Percentiles rank a stretch among this genome's conserved stretches.
These are phyloP conservation scores for Alosa sapidissima DNA, from an alignment of 2,797 vertebrate species.

Conservation along the genomic window DNA sequence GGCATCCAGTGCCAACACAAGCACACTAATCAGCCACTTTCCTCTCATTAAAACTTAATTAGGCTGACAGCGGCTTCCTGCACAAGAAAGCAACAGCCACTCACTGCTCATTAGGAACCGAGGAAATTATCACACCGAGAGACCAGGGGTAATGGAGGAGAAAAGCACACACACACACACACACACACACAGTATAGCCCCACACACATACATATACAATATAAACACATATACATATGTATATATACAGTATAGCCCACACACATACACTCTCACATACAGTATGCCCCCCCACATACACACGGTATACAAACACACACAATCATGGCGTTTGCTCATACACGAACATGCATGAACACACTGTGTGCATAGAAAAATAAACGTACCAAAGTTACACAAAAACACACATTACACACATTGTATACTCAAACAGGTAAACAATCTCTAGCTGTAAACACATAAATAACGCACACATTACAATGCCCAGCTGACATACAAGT, in stretches of 20 bases:
- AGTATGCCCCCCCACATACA: slow-evolving; percentile 35
- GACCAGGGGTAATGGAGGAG: slow-evolving; percentile 61
- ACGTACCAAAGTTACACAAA: too few relatives aligned
- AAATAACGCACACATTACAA: too few relatives aligned
- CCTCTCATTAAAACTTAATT: slow-evolving; percentile 90
- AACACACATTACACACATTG: too few relatives aligned
- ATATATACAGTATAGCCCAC: slow-evolving; percentile 43
- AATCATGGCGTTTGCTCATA: slow-evolving; percentile 52
- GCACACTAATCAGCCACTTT: slow-evolving; percentile 88
- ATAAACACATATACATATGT: slow-evolving; percentile 20
- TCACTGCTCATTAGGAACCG: slow-evolving; percentile 82
- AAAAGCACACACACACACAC: slow-evolving; percentile 36
- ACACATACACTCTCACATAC: slow-evolving; percentile 46
- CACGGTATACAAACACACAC: slow-evolving; percentile 42
- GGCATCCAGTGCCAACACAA: slow-evolving; percentile 82
- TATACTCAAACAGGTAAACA: too few relatives aligned
- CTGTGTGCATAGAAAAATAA: background rate
- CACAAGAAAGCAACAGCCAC: slow-evolving; percentile 80
- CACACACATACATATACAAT: slow-evolving; percentile 45
- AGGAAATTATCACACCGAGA: slow-evolving; percentile 74
- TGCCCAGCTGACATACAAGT: too few relatives aligned
- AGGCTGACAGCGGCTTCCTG: slow-evolving; percentile 84
- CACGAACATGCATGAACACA: slow-evolving; percentile 38
- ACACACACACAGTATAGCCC: slow-evolving; percentile 36
- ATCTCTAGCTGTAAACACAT: too few relatives aligned